These are phyloP conservation scores for Alca torda DNA, from an alignment of 2,797 vertebrate species.

Conservation along the genomic window DNA sequence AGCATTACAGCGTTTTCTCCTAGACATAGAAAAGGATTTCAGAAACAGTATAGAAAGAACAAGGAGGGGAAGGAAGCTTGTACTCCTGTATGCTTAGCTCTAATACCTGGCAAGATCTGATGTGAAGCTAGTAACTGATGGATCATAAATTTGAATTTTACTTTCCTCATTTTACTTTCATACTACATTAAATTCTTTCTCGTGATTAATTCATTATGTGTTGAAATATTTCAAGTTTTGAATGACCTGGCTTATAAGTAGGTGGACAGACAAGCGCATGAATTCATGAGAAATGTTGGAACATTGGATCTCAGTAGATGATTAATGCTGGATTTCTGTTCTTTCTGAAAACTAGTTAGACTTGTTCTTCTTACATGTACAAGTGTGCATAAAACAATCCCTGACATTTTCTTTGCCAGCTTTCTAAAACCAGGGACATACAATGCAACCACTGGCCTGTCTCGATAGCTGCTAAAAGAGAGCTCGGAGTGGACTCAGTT, in stretches of 20 bases:
- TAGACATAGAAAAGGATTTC: neutral
- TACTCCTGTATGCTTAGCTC: neutral
- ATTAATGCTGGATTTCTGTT: slow-evolving; percentile 26
- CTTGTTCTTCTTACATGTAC: neutral
- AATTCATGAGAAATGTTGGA: neutral
- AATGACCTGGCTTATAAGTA: neutral
- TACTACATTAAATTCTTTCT: neutral
- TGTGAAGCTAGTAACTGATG: neutral
- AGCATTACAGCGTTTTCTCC: neutral
- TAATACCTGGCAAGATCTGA: neutral
- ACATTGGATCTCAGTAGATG: neutral
- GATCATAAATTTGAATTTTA: neutral
- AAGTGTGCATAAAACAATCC: neutral
- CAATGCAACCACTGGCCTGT: neutral
- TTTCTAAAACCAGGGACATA: neutral
- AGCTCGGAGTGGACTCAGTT: neutral
- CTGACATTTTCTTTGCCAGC: neutral
- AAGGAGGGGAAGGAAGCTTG: neutral
- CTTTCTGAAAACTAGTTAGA: slow-evolving; percentile 16
- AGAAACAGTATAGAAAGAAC: neutral
- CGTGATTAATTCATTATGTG: neutral
- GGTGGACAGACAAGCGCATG: neutral
- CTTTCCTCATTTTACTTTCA: neutral
- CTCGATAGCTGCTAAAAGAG: neutral
- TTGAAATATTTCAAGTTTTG: neutral